phyloP scores from a whole-genome alignment of 2,113 vertebrate species.

The Eira barbara region DNA sequence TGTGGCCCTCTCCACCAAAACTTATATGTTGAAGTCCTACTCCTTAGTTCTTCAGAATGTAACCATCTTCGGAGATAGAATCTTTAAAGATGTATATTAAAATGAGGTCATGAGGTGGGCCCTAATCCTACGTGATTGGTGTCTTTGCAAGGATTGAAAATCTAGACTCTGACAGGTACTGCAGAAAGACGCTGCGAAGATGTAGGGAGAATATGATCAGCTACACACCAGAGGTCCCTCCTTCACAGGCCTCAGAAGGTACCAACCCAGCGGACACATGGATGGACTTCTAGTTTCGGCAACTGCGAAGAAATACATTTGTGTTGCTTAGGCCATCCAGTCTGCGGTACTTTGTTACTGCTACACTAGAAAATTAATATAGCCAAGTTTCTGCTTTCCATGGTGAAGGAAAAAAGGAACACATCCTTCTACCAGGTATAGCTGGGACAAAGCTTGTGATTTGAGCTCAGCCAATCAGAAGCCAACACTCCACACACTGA shows the following conservation, averaged over 20 bases:
- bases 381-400: neutral
- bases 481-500: neutral
- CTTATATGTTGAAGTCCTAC: neutral
- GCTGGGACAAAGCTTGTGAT: neutral
- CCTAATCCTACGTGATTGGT: neutral
- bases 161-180: neutral
- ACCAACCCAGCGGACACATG: neutral
- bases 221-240: neutral
- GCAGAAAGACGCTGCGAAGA: neutral
- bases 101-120: neutral
- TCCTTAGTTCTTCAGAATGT: neutral
- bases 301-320: neutral
- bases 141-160: neutral
- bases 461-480: neutral
- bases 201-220: neutral
- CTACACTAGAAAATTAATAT: neutral
- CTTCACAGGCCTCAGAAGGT: neutral
- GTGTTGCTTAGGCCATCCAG: neutral
- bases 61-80: neutral
- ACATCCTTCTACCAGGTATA: neutral
- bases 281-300: neutral
- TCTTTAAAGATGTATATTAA: neutral
- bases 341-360: neutral
- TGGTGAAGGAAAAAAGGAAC: neutral
- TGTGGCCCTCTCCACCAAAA: neutral